phyloP scores from a whole-genome alignment of 2,113 vertebrate genomes.

The Mungos mungo region DNA sequence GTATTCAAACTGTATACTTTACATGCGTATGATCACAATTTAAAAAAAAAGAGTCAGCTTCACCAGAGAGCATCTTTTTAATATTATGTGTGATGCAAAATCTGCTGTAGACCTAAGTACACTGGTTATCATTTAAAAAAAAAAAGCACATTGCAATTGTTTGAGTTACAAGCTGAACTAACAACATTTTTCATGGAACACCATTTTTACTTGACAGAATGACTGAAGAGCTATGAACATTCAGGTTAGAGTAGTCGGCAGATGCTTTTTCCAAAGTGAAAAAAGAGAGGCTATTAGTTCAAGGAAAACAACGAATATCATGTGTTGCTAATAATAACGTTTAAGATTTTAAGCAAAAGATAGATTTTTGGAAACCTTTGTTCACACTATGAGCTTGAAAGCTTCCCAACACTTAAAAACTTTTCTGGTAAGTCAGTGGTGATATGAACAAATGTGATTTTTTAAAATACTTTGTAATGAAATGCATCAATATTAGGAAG shows the following conservation, averaged over 20 bases:
- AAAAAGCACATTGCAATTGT: not conserved
- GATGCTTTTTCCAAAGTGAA: not conserved
- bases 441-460: not conserved
- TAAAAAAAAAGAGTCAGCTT: not conserved
- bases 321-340: not conserved
- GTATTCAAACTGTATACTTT: not conserved
- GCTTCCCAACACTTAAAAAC: not conserved
- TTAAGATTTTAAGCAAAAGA: not conserved
- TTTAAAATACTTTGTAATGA: not conserved
- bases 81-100: not conserved
- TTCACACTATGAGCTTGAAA: not conserved
- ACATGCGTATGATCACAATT: not conserved
- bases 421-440: not conserved
- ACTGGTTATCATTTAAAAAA: not conserved
- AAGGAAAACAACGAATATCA: not conserved
- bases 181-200: not conserved
- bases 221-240: not conserved
- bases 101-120: not conserved
- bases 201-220: conserved; percentile 9
- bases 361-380: not conserved
- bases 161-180: not conserved
- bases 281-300: not conserved
- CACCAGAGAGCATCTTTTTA: not conserved
- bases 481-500: not conserved
- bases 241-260: not conserved